These are phyloP conservation scores for human (Homo sapiens) DNA, from an alignment of 2,113 vertebrate species.

Conservation along the genomic window GRCh38 chr11:82686001-82686500, in stretches of 20 bases:
- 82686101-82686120: not conserved
- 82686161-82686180: not conserved
- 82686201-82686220: not conserved
- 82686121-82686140: not conserved
- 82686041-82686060: not conserved
- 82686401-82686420: not conserved
- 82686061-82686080: not conserved
- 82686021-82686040: not conserved
- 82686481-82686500: conserved; percentile 55
- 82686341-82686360: not conserved
- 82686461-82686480: not conserved
- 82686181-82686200: not conserved
- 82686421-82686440: conserved; percentile 53
- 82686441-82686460: not conserved
- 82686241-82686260: not conserved
- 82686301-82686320: not conserved
- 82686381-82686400: conserved; percentile 9
- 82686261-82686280: not conserved
- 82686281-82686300: not conserved
- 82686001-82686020: not conserved
- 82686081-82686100: not conserved
- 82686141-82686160: not conserved
- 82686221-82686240: not conserved
- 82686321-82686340: not conserved
- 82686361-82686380: not conserved